These are phyloP conservation scores for Tor tambroides DNA, from an alignment of 2,113 vertebrate species.

Conservation along the genomic window DNA sequence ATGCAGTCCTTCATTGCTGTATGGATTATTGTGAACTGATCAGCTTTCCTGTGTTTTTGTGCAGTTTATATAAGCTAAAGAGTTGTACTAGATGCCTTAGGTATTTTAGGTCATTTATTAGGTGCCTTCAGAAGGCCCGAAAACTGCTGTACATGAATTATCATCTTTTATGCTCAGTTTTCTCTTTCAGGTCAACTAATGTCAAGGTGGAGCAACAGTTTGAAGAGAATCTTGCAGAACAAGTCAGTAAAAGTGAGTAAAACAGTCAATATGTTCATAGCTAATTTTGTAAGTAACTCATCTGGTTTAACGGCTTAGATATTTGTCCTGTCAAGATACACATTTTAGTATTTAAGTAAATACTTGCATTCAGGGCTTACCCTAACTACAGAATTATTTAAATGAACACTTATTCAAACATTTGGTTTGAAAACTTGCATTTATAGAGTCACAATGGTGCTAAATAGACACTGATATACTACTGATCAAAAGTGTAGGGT, in stretches of 20 bases:
- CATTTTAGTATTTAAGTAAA: background rate
- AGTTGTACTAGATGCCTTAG: background rate
- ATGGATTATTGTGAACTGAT: background rate
- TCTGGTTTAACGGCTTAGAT: background rate
- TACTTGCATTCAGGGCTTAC: background rate
- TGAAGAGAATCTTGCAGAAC: constrained; percentile 50
- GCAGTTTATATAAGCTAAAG: background rate
- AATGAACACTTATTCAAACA: too few species aligned
- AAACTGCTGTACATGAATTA: background rate
- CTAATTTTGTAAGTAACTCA: too few species aligned
- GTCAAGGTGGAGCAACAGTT: background rate
- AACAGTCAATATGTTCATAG: background rate
- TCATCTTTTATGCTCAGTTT: background rate
- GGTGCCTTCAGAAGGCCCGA: background rate
- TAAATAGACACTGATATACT: too few species aligned
- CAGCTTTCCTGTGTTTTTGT: background rate
- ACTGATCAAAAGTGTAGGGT: too few species aligned
- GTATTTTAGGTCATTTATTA: background rate
- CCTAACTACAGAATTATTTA: too few species aligned
- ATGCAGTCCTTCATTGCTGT: too few species aligned
- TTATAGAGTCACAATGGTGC: too few species aligned
- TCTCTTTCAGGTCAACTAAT: background rate
- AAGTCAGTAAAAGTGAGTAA: background rate
- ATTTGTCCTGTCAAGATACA: background rate
- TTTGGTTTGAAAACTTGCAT: too few species aligned